Base-by-base conservation (phyloP, 2,113 vertebrate genomes). In the Mesembrinibis cayennensis region DNA sequence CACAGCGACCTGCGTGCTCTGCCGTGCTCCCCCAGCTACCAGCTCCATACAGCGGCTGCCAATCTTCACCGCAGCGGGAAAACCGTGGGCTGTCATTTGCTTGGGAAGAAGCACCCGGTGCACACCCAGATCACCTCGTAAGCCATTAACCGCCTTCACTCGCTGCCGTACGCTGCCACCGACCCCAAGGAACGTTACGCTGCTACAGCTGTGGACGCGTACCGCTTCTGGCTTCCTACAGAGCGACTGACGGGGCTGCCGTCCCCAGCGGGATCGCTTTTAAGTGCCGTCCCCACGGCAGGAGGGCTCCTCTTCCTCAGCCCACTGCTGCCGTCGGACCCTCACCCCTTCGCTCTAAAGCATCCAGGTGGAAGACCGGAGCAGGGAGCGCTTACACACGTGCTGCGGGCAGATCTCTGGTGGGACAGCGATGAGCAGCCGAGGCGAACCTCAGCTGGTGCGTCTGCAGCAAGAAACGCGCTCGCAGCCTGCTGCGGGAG, bases 151-250 rank as follows among this genome's bases (percentile, higher is more conserved):
- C 36, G 38, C 47, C 22, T 59, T 59, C 67, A 9, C 27, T 18
- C 2, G 4, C 42, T 16, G 45, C 91, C 32, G 65, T 8, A 7
- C 15, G 0, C 36, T 22, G 56, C 58, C 38, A 16, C 38, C 0
- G 3, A 12, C 42, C 5, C 3, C 2, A 36, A 52, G 36, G 70
- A 66, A 49, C 1, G 3, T 2, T 4, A 32, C 0, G 2, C 34
- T 25, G 34, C 61, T 26, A 22, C 2, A 3, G 42, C 66, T 56
- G 30, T 1, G 7, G 82, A 15, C 34, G 3, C 0, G 1, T 3
- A 30, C 49, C 2, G 1, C 56, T 36, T 2, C 14, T 36, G 44
- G 40, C 32, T 66, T 29, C 27, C 1, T 3, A 8, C 12, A 3
- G 38, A 5, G 45, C 1, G 26, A 58, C 49, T 0, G 1, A 19